A percentile compares a stretch with the other conserved stretches of the same genome.
Conservation (phyloP, 2,113 vertebrate genomes). For the Notothenia coriiceps region DNA sequence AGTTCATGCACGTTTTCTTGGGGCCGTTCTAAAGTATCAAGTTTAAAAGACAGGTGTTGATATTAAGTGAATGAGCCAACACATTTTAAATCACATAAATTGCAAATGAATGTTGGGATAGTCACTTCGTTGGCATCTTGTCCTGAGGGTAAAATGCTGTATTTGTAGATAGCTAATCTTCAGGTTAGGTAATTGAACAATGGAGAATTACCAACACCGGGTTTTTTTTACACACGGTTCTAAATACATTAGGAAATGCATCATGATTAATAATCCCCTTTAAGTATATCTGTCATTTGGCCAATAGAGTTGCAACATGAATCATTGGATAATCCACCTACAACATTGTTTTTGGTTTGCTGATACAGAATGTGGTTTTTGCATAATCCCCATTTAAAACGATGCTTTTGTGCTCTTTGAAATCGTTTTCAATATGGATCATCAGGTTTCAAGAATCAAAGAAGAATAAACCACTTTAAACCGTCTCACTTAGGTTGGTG, state of each 20-base stretch:
- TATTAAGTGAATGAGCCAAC: conserved; percentile 15
- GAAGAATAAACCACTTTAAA: background rate
- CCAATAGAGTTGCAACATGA: background rate
- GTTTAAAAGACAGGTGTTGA: conserved; percentile 35
- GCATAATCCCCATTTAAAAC: background rate
- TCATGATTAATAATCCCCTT: no score
- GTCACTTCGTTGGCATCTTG: conserved; percentile 7
- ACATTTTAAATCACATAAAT: background rate
- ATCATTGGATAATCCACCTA: background rate
- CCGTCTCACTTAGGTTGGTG: background rate
- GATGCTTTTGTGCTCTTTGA: no score
- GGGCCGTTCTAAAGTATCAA: conserved; percentile 12
- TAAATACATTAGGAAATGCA: no score
- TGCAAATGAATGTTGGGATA: conserved; percentile 5
- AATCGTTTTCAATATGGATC: no score
- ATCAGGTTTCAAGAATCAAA: no score
- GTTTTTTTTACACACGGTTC: no score
- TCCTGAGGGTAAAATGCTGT: background rate
- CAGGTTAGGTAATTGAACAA: background rate
- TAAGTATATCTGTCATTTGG: background rate
- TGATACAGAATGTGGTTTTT: background rate
- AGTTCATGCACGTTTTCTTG: conserved; percentile 12
- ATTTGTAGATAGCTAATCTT: background rate
- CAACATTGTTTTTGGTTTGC: background rate
- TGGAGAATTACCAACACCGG: background rate